phyloP scores from a whole-genome alignment of 2,797 vertebrate genomes.

The Megaceryle alcyon region DNA sequence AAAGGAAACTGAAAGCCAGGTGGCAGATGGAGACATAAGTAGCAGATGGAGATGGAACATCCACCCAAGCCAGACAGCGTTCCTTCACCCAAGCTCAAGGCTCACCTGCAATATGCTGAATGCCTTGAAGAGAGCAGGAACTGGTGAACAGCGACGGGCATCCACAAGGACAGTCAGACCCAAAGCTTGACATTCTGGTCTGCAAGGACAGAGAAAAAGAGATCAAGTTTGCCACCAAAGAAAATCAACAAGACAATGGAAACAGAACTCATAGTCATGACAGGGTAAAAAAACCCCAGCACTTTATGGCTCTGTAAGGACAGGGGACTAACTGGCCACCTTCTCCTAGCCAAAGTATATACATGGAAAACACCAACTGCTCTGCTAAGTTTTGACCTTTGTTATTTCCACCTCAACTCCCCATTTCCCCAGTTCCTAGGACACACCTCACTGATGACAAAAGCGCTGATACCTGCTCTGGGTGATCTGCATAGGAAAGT shows the following conservation, averaged over 20 bases:
- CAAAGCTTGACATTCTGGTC: slow-evolving; percentile 81
- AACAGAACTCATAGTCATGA: not conserved
- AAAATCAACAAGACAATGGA: not conserved
- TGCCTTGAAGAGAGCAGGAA: slow-evolving; percentile 83
- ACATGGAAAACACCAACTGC: not conserved
- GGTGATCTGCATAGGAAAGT: not conserved
- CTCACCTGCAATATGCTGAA: slow-evolving; percentile 87
- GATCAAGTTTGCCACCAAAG: not conserved
- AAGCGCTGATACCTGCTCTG: not conserved
- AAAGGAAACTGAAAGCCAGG: not conserved
- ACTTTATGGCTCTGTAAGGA: not conserved
- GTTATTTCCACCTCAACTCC: not conserved
- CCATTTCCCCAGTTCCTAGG: not conserved
- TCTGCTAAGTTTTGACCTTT: not conserved
- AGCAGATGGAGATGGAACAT: not conserved
- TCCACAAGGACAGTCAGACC: slow-evolving; percentile 91
- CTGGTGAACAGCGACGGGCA: slow-evolving; percentile 84
- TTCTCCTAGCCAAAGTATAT: not conserved
- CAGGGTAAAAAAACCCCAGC: not conserved
- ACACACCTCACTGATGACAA: not conserved
- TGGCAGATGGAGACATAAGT: not conserved
- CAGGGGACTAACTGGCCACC: not conserved
- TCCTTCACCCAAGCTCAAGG: not conserved
- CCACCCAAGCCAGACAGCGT: not conserved
- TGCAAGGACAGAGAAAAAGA: slow-evolving; percentile 64